A percentile compares a stretch with the other conserved stretches of the same genome.
Conservation (phyloP, 2,888 invertebrate genomes). For the Acrocyrtus sp. region DNA sequence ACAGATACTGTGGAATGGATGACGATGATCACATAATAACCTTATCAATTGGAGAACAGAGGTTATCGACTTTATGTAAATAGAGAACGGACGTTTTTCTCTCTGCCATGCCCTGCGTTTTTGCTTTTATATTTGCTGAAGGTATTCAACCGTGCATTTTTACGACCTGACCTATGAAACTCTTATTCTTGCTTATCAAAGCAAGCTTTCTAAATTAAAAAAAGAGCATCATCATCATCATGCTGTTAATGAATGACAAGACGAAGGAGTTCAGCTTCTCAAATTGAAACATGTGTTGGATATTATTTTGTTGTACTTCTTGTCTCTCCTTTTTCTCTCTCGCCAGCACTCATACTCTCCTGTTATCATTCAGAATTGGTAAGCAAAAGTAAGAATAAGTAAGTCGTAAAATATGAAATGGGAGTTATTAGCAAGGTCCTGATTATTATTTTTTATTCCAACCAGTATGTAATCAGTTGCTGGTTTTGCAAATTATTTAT, state of each 20-base stretch:
- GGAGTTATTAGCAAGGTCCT: slow-evolving; percentile 12
- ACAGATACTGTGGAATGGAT: too few species aligned
- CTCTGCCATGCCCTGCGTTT: too few species aligned
- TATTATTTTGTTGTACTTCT: too few species aligned
- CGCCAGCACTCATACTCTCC: too few species aligned
- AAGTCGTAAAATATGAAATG: neutral
- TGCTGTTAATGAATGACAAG: slow-evolving; percentile 28
- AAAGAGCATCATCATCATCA: slow-evolving; percentile 14
- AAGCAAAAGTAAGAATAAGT: neutral
- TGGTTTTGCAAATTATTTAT: slow-evolving; percentile 33
- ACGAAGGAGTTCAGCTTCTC: slow-evolving; percentile 4
- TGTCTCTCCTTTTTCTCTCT: neutral
- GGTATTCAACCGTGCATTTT: slow-evolving; percentile 44
- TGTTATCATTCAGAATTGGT: too few species aligned
- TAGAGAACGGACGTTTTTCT: slow-evolving; percentile 4
- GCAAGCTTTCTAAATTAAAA: slow-evolving; percentile 38
- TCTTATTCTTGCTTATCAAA: slow-evolving; percentile 43
- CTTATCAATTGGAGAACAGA: slow-evolving; percentile 23
- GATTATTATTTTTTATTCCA: neutral
- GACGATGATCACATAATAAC: slow-evolving; percentile 21
- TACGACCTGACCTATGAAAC: slow-evolving; percentile 50
- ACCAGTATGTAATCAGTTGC: slow-evolving; percentile 16
- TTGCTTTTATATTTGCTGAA: slow-evolving; percentile 20
- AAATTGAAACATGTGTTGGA: neutral
- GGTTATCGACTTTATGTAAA: slow-evolving; percentile 49